Evolutionary conservation across 2,113 vertebrate genomes (phyloP), one percentile per base, ranked within the genome.

Genomic region (Euleptes europaea): DNA sequence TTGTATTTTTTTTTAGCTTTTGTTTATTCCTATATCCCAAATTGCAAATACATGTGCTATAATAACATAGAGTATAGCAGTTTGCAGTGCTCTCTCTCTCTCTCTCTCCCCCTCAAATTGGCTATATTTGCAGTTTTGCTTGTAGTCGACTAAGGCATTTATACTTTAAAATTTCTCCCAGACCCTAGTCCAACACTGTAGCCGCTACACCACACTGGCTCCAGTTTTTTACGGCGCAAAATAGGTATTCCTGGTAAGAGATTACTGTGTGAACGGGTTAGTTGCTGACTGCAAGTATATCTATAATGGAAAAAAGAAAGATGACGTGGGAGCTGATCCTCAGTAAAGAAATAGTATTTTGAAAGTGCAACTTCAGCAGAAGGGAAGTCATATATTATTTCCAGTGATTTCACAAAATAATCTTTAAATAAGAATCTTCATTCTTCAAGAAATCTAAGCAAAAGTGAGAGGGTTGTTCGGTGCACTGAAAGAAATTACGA

Each of bases 401-500:
- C 2, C 19, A 13, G 10, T 40, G 23, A 40, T 60, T 60, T 60
- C 51, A 60, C 28, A 40, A 7, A 23, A 23, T 76, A 21, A 54
- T 76, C 67, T 47, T 31, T 74, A 47, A 47, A 44, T 73, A 28
- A 28, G 28, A 5, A 49, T 47, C 72, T 74, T 31, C 72, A 12
- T 38, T 57, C 51, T 19, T 23, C 11, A 60, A 70, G 35, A 70
- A 44, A 10, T 44, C 79, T 87, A 92, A 89, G 87, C 82, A 80
- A 90, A 83, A 23, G 35, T 13, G 11, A 80, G 84, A 84, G 21
- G 75, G 17, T 44, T 77, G 21, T 28, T 23, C 12, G 63, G 10
- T 23, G n/a, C n/a, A 23, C 9, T 35, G 51, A 23, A 42, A 38
- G 77, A 44, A 78, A 31, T 42, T 65, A 35, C 15, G 1, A 26